Evolutionary conservation across 2,113 vertebrate species (phyloP).

Genomic region (Chascanopsetta lugubris): DNA sequence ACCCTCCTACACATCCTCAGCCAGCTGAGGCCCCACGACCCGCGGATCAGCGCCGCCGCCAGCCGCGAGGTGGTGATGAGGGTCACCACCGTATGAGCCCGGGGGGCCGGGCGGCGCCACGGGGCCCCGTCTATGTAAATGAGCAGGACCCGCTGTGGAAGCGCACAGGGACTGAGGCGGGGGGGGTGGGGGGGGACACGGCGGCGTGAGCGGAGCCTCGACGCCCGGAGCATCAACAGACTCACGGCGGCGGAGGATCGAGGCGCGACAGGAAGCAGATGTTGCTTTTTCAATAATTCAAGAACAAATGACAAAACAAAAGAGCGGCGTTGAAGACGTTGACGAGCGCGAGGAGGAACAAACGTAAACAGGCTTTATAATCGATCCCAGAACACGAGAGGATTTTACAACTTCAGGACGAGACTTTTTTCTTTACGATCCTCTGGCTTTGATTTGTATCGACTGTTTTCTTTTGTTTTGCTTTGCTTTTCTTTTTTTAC

Average conservation of each 20-base stretch:
- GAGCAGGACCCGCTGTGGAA: too few relatives aligned
- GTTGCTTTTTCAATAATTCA: constrained; percentile 70
- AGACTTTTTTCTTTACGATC: constrained; percentile 55
- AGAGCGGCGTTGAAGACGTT: constrained; percentile 48
- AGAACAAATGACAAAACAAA: constrained; percentile 51
- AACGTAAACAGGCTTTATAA: constrained; percentile 60
- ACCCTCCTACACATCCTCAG: constrained; percentile 94
- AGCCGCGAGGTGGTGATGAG: constrained; percentile 94
- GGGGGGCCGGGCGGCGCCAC: background rate
- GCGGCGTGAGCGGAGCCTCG: constrained; percentile 32
- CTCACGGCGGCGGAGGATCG: constrained; percentile 46
- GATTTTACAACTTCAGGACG: constrained; percentile 69
- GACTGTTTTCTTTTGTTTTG: constrained; percentile 21
- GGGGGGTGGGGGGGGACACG: too few relatives aligned
- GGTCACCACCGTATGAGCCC: constrained; percentile 90
- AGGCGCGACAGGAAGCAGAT: constrained; percentile 57
- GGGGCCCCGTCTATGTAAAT: constrained; percentile 19
- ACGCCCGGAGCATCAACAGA: constrained; percentile 56
- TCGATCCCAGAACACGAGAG: constrained; percentile 43
- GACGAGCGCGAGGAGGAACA: constrained; percentile 1
- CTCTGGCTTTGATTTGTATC: constrained; percentile 54
- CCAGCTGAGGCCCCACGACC: constrained; percentile 89
- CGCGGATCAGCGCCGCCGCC: constrained; percentile 83
- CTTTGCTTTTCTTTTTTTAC: constrained; percentile 55
- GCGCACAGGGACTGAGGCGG: too few relatives aligned